Evolutionary conservation across 2,888 invertebrate genomes (phyloP), one percentile per base, ranked within the genome.

Genomic region (Molanna angustata): DNA sequence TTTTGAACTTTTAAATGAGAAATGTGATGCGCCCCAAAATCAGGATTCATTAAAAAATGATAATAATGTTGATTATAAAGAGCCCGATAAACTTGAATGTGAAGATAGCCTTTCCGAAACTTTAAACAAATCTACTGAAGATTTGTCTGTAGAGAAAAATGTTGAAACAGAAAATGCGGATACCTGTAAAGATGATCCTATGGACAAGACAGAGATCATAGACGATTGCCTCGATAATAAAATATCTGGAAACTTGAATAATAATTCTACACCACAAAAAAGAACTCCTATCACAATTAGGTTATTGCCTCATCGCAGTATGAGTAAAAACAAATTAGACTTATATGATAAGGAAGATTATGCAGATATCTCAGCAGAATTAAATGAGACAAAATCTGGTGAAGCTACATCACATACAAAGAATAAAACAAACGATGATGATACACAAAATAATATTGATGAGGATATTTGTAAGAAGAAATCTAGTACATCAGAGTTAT

Each of bases 241-340:
- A n/a, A n/a, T n/a, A n/a, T n/a, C 32, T 41, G 32, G 21, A 19
- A 67, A 65, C 13, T 37, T 49, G 52, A 61, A 64, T 1, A 67
- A 69, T 37, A 44, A 52, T 43, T 13, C 14, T 21, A 72, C 70
- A 2, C 67, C 71, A 1, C 70, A 69, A 54, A 67, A 72, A 1
- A 66, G 74, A 7, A 69, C 72, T 42, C 75, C 74, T 3, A 76
- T 74, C 39, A 74, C 73, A 61, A 75, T 74, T 20, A 73, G 71
- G 61, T 64, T 75, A 19, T 66, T 71, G 61, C 67, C 71, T 53
- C 75, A 77, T 47, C 74, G 80, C 4, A 69, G 78, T 61, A 76
- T 78, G 62, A 76, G 73, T 64, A 72, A 78, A 62, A 73, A 71
- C 35, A 52, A 59, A 45, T 41, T 45, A 20, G 55, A 50, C 27